Conservation (phyloP, 2,113 vertebrate species). For the Ptychochromis oligacanthus region DNA sequence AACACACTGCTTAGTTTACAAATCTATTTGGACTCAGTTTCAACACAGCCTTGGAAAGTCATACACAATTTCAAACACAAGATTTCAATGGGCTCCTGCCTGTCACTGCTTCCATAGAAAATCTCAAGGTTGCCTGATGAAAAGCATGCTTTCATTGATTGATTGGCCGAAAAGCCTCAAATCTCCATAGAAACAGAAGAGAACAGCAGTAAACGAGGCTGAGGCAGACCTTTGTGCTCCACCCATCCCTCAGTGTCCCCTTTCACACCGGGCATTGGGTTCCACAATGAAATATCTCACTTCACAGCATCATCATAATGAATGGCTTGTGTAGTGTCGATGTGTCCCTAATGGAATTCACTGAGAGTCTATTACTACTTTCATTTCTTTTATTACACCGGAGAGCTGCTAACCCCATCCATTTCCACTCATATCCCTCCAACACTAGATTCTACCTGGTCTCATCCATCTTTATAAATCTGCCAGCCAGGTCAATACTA, state of each 20-base stretch:
- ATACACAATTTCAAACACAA: conserved; percentile 52
- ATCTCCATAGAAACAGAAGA: conserved; percentile 79
- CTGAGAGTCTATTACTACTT: conserved; percentile 80
- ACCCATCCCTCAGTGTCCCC: conserved; percentile 72
- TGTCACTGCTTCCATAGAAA: conserved; percentile 56
- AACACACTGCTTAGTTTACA: conserved; percentile 43
- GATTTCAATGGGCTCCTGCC: conserved; percentile 55
- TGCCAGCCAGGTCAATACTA: conserved; percentile 71
- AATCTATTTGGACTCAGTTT: conserved; percentile 50
- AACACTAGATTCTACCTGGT: conserved; percentile 61
- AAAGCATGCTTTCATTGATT: conserved; percentile 71
- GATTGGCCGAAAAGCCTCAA: conserved; percentile 74
- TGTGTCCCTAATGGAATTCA: conserved; percentile 79
- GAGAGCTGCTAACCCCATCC: conserved; percentile 72
- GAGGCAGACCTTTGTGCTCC: conserved; percentile 67
- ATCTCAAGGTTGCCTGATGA: conserved; percentile 76
- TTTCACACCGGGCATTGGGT: conserved; percentile 64
- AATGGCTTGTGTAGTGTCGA: conserved; percentile 76
- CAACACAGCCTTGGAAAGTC: conserved; percentile 46
- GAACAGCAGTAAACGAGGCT: conserved; percentile 59
- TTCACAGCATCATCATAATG: conserved; percentile 76
- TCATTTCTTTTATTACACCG: conserved; percentile 79
- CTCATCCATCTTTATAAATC: conserved; percentile 78
- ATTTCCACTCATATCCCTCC: conserved; percentile 73
- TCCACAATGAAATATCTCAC: conserved; percentile 77